Base-by-base conservation (phyloP, 2,888 invertebrate genomes). In the Hydroisotoma schaefferi region DNA sequence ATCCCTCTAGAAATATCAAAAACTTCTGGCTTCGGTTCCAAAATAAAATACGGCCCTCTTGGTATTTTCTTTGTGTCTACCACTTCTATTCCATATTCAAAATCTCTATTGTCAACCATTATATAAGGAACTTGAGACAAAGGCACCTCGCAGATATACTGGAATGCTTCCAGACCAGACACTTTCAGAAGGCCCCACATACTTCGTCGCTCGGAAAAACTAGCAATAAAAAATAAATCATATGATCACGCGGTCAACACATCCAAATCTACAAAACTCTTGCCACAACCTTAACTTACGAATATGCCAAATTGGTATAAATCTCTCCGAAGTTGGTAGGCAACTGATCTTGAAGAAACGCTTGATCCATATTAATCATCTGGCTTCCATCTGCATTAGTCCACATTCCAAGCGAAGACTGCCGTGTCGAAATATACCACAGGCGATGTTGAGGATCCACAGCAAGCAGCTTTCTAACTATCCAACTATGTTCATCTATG, bases 101-200 rank as follows among this genome's bases (percentile, higher is more conserved):
- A 89, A 43, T 87, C 86, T 52, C 92, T 83, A 70, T 87, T 85
- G 46, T 74, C 73, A 71, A 83, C 83, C 53, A 85, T 81, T 47
- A 87, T 77, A 75, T 87, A 85, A 68, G 85, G 84, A 61, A 91
- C 79, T 68, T 84, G 82, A 64, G 83, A 81, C n/a, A 88, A 82
- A 72, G 87, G 85, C 23, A 90, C 88, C 81, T 94, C 92, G 79
- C 94, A 94, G 71, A 94, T 91, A 73, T 88, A 94, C 57, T 90
- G 82, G 68, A 85, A 81, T 57, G 84, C 81, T 70, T 91, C 89
- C 58, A 83, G 83, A 8, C 91, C 92, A 68, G 84, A 84, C 0
- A 91, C 87, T 59, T 87, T 85, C 74, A 87, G 84, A 67, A 94
- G 82, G 48, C 92, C 90, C 94, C 94, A 94, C 55, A 87, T 84